Conservation (phyloP, 2,113 vertebrate species). For the Stictonetta naevosa region DNA sequence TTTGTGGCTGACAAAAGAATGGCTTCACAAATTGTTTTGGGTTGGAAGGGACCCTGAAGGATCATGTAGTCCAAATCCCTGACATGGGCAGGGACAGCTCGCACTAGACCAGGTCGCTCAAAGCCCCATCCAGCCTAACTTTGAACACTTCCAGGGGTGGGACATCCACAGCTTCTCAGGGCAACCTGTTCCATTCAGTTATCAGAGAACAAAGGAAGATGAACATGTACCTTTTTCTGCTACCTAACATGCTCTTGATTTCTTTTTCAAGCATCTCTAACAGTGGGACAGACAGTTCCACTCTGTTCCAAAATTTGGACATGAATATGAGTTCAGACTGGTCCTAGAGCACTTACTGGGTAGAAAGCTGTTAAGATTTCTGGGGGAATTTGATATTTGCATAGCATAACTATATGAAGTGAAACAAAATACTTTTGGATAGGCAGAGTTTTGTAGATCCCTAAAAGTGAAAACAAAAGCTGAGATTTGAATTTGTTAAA, state of each 20-base stretch:
- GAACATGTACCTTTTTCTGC: not conserved
- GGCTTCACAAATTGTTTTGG: not conserved
- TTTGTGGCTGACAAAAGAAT: not conserved
- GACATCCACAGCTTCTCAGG: not conserved
- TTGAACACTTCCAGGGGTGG: not conserved
- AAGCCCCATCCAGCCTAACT: not conserved
- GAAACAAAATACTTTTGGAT: not conserved
- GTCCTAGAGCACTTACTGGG: not conserved
- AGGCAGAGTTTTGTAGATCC: not conserved
- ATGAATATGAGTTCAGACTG: not conserved
- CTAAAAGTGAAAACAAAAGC: not conserved
- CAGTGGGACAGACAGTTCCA: not conserved
- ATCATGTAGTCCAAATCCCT: not conserved
- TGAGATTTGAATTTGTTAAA: not conserved
- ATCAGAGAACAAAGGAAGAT: not conserved
- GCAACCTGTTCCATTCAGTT: not conserved
- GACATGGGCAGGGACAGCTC: not conserved
- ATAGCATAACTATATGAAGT: not conserved
- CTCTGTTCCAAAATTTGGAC: not conserved
- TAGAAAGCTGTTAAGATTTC: not conserved
- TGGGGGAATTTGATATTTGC: not conserved
- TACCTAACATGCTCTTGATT: not conserved
- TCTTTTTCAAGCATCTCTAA: not conserved
- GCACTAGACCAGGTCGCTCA: not conserved
- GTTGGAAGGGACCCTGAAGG: not conserved